Evolutionary conservation across 2,113 vertebrate species (phyloP).

Genomic region (Myodes glareolus): DNA sequence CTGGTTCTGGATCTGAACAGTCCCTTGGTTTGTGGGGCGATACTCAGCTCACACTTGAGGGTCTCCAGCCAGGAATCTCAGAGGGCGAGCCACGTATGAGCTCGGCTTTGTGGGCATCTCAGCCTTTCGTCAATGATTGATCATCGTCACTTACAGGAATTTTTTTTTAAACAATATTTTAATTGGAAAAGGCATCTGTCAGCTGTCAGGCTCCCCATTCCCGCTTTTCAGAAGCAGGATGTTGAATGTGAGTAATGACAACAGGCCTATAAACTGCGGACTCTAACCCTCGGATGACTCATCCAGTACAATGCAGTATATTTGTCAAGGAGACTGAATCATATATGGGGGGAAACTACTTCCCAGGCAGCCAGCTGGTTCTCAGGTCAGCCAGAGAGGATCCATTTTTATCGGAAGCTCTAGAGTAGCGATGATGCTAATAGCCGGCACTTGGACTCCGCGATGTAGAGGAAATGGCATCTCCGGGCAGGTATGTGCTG

Average conservation of each 20-base stretch:
- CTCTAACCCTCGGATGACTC: constrained; percentile 90
- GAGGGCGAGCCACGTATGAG: background rate
- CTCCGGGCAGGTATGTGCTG: constrained; percentile 85
- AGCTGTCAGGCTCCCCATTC: constrained; percentile 73
- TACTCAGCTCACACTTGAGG: background rate
- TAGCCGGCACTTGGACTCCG: constrained; percentile 40
- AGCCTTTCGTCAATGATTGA: constrained; percentile 41
- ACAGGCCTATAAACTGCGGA: constrained; percentile 87
- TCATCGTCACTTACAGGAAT: constrained; percentile 63
- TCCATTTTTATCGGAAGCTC: constrained; percentile 78
- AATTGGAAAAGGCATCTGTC: constrained; percentile 82
- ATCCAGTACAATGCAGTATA: constrained; percentile 87
- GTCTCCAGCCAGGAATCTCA: constrained; percentile 24
- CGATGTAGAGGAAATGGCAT: constrained; percentile 88
- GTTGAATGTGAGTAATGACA: constrained; percentile 86
- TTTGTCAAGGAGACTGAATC: constrained; percentile 92
- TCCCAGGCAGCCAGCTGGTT: constrained; percentile 83
- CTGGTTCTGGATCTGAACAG: constrained; percentile 57
- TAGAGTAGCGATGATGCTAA: constrained; percentile 74
- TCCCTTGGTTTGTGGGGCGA: background rate
- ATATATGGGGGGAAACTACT: constrained; percentile 84
- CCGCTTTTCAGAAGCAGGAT: constrained; percentile 84
- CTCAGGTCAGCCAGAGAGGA: constrained; percentile 65
- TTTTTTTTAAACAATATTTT: constrained; percentile 70
- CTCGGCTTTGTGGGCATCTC: background rate